Evolutionary conservation across 53 echinoderm and acorn worm genomes (phyloP), one percentile per base, ranked within the genome.

Genomic region (Stichopus horrens): DNA sequence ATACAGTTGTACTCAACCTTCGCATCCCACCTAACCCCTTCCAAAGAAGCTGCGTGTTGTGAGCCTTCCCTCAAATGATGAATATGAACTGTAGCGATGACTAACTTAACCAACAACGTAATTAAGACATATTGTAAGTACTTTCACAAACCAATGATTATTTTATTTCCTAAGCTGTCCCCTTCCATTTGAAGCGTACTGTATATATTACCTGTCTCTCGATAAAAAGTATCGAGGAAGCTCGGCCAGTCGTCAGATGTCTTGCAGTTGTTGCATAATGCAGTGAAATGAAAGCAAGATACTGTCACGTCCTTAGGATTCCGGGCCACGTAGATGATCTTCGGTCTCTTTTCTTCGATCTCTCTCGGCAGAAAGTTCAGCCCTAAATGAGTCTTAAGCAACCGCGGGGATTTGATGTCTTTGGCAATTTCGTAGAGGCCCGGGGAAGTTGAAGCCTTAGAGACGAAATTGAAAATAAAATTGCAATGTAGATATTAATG

Each of bases 341-440:
- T 78, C 7, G 78, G 78, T 53, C 55, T 78, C 54, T 78, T 78
- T 14, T 53, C 14, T 7, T 52, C n/a, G 9, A 78, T 54, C 16
- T 78, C 78, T 8, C 78, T 55, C n/a, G 78, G 78, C 9, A 78
- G 78, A 10, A 78, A 78, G 11, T 78, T 14, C 7, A 53, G n/a
- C 54, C 19, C 18, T 18, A 78, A n/a, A 19, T 78, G 78, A 6
- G 55, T 54, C 55, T 78, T 78, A 7, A 78, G 51, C 10, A 78
- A 16, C 54, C 78, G 8, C 4, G 78, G 78, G 5, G 78, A 78
- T 78, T 53, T 53, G 53, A 53, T 53, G 54, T 78, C 55, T 10
- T 78, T 55, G 18, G 78, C 78, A 4, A 53, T 14, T 55, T 54
- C 55, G 14, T 53, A 78, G 10, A 54, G 9, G 55, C 54, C 78